Conservation (phyloP, 30 jellyfish, hydroid and myxozoan genomes). For the Turritopsis dohrnii region DNA sequence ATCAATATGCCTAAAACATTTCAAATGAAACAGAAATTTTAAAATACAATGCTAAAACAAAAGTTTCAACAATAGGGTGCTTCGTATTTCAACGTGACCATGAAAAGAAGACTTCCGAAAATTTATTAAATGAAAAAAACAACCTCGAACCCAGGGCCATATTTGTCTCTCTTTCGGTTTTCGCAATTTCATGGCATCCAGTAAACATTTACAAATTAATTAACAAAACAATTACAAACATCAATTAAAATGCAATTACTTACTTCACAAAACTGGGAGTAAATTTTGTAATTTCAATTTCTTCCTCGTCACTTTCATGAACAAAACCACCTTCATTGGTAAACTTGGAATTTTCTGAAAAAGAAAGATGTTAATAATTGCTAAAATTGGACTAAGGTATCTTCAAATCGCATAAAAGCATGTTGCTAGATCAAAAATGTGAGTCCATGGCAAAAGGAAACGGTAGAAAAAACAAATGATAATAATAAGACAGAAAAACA, state of each 20-base stretch:
- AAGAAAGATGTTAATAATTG: background rate
- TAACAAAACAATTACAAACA: background rate
- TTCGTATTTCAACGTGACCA: background rate
- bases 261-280: conserved; percentile 13
- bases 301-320: conserved; percentile 16
- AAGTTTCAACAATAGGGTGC: background rate
- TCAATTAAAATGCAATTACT: background rate
- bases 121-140: background rate
- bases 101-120: background rate
- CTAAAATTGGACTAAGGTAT: background rate
- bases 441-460: background rate
- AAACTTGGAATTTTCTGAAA: background rate
- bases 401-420: background rate
- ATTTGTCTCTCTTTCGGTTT: background rate
- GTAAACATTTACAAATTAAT: background rate
- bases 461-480: background rate
- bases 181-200: background rate
- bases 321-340: background rate
- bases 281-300: conserved; percentile 1
- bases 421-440: background rate
- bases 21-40: background rate
- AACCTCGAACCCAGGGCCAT: background rate
- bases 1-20: too few species aligned
- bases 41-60: background rate
- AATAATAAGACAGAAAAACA: background rate